Percentiles rank a stretch among this genome's conserved stretches.
These are phyloP conservation scores for Eupithecia pulchellata DNA, from an alignment of 2,888 invertebrate species.

Conservation along the genomic window DNA sequence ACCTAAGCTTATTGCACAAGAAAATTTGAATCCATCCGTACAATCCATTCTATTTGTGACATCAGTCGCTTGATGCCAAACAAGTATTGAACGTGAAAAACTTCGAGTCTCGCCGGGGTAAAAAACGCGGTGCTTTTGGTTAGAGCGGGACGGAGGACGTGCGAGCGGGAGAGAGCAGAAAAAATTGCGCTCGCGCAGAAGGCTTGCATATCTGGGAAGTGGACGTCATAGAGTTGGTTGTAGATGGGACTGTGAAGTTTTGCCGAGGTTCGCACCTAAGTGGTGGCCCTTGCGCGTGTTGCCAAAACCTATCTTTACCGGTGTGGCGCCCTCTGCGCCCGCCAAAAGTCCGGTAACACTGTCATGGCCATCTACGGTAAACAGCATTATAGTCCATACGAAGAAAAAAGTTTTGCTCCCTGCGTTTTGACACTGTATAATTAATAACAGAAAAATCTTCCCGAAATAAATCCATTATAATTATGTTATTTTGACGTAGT, in stretches of 20 bases:
- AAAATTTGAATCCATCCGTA: neutral
- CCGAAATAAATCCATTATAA: too few relatives aligned
- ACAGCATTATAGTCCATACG: too few relatives aligned
- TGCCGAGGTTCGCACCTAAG: too few relatives aligned
- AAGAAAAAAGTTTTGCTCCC: too few relatives aligned
- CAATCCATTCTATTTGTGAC: slow-evolving; percentile 8
- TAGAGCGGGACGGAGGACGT: slow-evolving; percentile 56
- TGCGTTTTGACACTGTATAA: too few relatives aligned
- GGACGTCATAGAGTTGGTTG: slow-evolving; percentile 55
- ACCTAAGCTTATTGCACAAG: neutral
- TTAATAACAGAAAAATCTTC: too few relatives aligned
- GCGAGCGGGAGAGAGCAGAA: slow-evolving; percentile 57
- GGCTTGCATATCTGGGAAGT: slow-evolving; percentile 71
- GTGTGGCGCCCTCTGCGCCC: too few relatives aligned
- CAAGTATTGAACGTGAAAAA: slow-evolving; percentile 56
- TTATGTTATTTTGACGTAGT: too few relatives aligned
- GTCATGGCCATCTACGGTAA: too few relatives aligned
- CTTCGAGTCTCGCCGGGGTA: slow-evolving; percentile 48
- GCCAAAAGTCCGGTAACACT: too few relatives aligned
- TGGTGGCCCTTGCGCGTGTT: too few relatives aligned
- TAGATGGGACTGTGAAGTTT: slow-evolving; percentile 34
- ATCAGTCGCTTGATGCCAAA: slow-evolving; percentile 24
- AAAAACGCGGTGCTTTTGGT: slow-evolving; percentile 76
- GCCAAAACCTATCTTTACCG: too few relatives aligned
- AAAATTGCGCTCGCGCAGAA: slow-evolving; percentile 69